Evolutionary conservation across 2,888 invertebrate genomes (phyloP).

Genomic region (Sycophila texana): DNA sequence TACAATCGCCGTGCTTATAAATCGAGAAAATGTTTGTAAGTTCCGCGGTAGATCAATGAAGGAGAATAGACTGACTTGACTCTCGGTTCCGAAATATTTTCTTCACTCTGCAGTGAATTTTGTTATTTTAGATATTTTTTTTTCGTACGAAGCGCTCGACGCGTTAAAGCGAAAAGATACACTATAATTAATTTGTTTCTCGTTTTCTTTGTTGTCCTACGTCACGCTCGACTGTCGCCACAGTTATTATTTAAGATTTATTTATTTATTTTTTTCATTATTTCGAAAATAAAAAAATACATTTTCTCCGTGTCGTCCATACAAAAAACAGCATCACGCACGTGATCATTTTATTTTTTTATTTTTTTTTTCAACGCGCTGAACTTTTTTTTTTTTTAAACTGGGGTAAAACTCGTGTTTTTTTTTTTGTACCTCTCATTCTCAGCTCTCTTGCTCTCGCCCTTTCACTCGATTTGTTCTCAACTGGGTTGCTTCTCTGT

Average conservation of each 20-base stretch:
- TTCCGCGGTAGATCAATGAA: conserved; percentile 36
- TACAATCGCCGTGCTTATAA: conserved; percentile 47
- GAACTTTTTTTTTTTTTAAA: conserved; percentile 41
- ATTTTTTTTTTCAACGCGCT: conserved; percentile 58
- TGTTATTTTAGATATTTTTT: not conserved
- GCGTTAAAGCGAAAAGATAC: conserved; percentile 51
- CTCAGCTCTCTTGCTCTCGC: conserved; percentile 19
- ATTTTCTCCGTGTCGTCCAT: conserved; percentile 63
- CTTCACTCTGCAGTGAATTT: not conserved
- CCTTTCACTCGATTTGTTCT: conserved; percentile 24
- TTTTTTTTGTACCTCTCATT: conserved; percentile 46
- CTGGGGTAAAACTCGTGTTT: conserved; percentile 34
- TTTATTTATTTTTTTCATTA: conserved; percentile 45
- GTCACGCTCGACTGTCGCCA: conserved; percentile 50
- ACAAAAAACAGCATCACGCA: conserved; percentile 68
- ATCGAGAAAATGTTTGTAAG: conserved; percentile 29
- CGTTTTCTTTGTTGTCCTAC: conserved; percentile 40
- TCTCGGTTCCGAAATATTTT: conserved; percentile 29
- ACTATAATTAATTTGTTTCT: conserved; percentile 37
- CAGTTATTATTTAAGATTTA: conserved; percentile 27
- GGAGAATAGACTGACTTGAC: conserved; percentile 43
- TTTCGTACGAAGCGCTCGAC: conserved; percentile 35
- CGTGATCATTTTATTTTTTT: conserved; percentile 58
- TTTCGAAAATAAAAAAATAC: conserved; percentile 70
- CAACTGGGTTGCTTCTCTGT: conserved; percentile 55